phyloP scores from a whole-genome alignment of 1,140 invertebrate genomes.

The Mycetomoellerius zeteki region DNA sequence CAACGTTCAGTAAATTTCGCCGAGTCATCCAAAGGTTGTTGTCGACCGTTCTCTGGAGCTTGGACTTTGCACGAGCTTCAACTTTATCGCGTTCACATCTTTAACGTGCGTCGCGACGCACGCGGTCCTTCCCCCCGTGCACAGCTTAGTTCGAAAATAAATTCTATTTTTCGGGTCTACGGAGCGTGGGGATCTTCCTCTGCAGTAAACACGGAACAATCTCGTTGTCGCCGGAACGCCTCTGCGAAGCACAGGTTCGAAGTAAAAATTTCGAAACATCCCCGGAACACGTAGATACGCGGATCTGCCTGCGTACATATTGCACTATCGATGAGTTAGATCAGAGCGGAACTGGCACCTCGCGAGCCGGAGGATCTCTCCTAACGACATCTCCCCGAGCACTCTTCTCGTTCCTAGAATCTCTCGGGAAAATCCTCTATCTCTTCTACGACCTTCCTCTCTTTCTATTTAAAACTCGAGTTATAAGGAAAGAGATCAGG shows the following conservation, averaged over 20 bases:
- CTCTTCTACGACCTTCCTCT: slow-evolving; percentile 20
- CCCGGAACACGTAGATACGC: neutral
- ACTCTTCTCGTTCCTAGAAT: slow-evolving; percentile 2
- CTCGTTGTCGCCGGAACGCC: neutral
- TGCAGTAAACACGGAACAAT: slow-evolving; percentile 24
- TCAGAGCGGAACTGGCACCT: slow-evolving; percentile 32
- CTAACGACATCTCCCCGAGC: slow-evolving; percentile 8
- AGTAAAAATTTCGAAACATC: slow-evolving; percentile 29
- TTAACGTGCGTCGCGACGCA: slow-evolving; percentile 23
- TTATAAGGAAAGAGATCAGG: slow-evolving; percentile 75
- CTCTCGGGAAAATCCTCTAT: neutral
- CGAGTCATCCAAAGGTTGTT: neutral
- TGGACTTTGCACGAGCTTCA: neutral
- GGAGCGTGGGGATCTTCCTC: slow-evolving; percentile 19
- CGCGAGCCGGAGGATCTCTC: slow-evolving; percentile 26
- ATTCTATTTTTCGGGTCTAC: slow-evolving; percentile 23
- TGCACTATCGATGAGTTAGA: slow-evolving; percentile 69
- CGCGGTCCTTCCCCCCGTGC: neutral
- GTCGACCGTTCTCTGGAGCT: neutral
- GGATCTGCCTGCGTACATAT: slow-evolving; percentile 55
- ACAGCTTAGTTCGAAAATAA: slow-evolving; percentile 43
- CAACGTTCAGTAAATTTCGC: neutral
- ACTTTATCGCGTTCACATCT: slow-evolving; percentile 16
- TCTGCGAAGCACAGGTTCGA: neutral
- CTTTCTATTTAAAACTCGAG: slow-evolving; percentile 4